Evolutionary conservation across 2,113 vertebrate species (phyloP), one percentile per base, ranked within the genome.

Genomic region (Poecile atricapillus): DNA sequence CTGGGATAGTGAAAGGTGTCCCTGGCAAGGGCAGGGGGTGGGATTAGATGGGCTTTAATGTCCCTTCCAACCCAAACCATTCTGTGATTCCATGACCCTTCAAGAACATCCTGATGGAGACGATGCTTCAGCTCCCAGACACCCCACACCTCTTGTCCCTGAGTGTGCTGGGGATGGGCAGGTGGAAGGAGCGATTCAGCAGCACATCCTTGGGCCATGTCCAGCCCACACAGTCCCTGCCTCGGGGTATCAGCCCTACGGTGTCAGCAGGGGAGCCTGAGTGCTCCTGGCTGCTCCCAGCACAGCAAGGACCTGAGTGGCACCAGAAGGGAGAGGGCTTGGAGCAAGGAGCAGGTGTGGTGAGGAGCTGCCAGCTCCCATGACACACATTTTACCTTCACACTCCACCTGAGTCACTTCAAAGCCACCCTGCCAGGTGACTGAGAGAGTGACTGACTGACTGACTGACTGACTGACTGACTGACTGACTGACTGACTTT

Each of bases 11-110:
- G 35, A 50, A 1, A 87, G 11, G 13, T 55, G 74, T 24, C 39
- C 33, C 33, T 46, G 33, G 4, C n/a, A 15, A 7, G 30, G 47
- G 39, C 28, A 62, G 39, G 39, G 31, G 2, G 9, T 22, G 25
- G 41, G 0, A 49, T 1, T 4, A 11, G 31, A 6, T 50, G 22
- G 7, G 6, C 4, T 49, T 76, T 64, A 33, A 56, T 3, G 2
- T 27, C 35, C 14, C 18, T 65, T 43, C 25, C 37, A 8, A 19
- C 27, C 10, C 68, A 65, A 80, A 73, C 15, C 59, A 13, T 13
- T 5, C 1, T 30, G 21, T 1, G 25, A 31, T 22, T 49, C 35
- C 67, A 35, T 13, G 8, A 50, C 19, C n/a, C 47, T 50, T 13
- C 20, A 10, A 37, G 67, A 71, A 37, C 20, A 21, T 15, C 31